A percentile compares a stretch with the other conserved stretches of the same genome.
Evolutionary conservation across 2,797 vertebrate genomes (phyloP).

Genomic region (Centropyge bicolor): DNA sequence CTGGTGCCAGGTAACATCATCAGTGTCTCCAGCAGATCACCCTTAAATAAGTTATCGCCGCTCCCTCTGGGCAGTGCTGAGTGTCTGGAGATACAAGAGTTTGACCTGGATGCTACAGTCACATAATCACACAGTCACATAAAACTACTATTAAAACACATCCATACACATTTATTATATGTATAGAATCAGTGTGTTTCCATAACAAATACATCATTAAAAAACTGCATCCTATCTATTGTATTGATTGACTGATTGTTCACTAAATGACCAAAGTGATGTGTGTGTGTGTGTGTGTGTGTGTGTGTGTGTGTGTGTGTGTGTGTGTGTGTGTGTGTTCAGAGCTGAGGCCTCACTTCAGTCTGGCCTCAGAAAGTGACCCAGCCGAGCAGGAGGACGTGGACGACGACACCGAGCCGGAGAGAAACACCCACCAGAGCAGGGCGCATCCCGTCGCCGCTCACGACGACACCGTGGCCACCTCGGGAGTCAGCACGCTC

Average conservation of each 20-base stretch:
- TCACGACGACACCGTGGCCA: constrained; percentile 93
- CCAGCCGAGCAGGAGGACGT: constrained; percentile 93
- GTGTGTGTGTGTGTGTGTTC: constrained; percentile 20
- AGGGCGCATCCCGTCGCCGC: constrained; percentile 80
- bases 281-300: constrained; percentile 15
- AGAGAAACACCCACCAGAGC: constrained; percentile 82
- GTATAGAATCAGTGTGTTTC: background rate
- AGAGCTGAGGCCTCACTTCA: constrained; percentile 98
- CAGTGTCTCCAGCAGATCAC: constrained; percentile 9
- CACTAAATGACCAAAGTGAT: background rate
- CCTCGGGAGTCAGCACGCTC: constrained; percentile 98
- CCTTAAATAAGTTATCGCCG: constrained; percentile 19
- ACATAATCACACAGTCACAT: too few relatives aligned
- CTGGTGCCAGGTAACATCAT: constrained; percentile 93
- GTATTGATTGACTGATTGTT: background rate
- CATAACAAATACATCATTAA: background rate
- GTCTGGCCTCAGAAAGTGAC: constrained; percentile 96
- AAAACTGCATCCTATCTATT: background rate
- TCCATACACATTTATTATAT: background rate
- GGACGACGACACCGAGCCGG: constrained; percentile 87
- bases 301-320: constrained; percentile 1
- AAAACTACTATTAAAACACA: background rate
- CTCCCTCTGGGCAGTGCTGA: background rate
- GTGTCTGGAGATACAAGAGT: background rate
- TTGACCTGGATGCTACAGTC: too few relatives aligned